A percentile compares a stretch with the other conserved stretches of the same genome.
Conservation (phyloP, 2,113 vertebrate species). For the Benitochromis conjunctus region DNA sequence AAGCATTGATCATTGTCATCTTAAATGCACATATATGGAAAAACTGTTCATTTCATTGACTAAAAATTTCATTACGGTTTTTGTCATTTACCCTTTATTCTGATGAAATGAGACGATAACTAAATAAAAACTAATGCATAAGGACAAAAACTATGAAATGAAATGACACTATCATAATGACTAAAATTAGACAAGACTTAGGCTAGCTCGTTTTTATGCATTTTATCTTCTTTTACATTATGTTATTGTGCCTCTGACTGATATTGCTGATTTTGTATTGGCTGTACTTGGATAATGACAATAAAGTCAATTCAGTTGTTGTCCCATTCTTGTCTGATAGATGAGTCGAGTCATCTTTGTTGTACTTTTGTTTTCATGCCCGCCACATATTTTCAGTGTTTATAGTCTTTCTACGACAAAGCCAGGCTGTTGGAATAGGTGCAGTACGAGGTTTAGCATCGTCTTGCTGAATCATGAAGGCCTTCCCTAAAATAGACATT, state of each 20-base stretch:
- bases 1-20: not conserved
- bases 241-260: not conserved
- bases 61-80: not conserved
- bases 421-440: not conserved
- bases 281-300: not conserved
- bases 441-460: not conserved
- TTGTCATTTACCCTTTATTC: not conserved
- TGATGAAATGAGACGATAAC: not conserved
- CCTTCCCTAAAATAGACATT: not conserved
- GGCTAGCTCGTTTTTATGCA: too few relatives aligned
- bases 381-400: not conserved
- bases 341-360: not conserved
- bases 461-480: not conserved
- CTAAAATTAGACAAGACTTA: not conserved
- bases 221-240: too few relatives aligned
- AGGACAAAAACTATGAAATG: not conserved
- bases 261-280: not conserved
- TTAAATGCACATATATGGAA: not conserved
- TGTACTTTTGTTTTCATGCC: not conserved
- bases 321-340: not conserved
- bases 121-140: not conserved
- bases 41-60: not conserved
- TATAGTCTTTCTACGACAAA: not conserved
- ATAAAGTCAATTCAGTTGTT: not conserved
- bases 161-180: not conserved